Percentiles rank a stretch among this genome's conserved stretches.
phyloP scores from a whole-genome alignment of 2,797 vertebrate genomes.

The Melanotaenia nigrans region DNA sequence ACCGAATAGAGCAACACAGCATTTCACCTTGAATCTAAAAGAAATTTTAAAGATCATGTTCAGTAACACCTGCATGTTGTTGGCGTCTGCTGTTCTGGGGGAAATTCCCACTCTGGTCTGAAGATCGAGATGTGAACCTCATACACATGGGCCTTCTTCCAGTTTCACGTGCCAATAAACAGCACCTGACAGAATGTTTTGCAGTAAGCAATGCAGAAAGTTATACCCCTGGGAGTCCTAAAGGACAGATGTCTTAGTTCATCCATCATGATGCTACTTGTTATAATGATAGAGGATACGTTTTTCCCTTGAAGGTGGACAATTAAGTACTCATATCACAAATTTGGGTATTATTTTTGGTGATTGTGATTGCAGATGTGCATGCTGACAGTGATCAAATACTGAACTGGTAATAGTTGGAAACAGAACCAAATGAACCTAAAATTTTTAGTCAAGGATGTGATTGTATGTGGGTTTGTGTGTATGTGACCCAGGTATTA shows the following conservation, averaged over 20 bases:
- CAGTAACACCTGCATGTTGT: constrained; percentile 46
- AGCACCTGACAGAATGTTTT: constrained; percentile 45
- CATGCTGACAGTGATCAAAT: constrained; percentile 33
- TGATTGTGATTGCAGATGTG: constrained; percentile 26
- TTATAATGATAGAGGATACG: constrained; percentile 4
- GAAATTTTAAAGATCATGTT: constrained; percentile 33
- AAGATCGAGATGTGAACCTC: constrained; percentile 43
- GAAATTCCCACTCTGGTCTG: constrained; percentile 53
- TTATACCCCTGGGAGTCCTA: constrained; percentile 37
- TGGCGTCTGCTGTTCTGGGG: constrained; percentile 32
- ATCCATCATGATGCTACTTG: constrained; percentile 17
- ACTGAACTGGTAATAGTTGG: constrained; percentile 14
- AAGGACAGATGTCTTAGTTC: constrained; percentile 51
- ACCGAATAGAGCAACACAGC: constrained; percentile 8
- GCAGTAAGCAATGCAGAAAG: constrained; percentile 35
- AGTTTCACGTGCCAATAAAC: constrained; percentile 45
- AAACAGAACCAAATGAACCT: constrained; percentile 36
- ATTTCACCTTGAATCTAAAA: constrained; percentile 34
- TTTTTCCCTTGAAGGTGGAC: not conserved
- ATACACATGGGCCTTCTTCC: constrained; percentile 28
- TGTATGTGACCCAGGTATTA: not conserved
- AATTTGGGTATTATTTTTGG: constrained; percentile 10
- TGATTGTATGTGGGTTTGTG: too few species aligned
- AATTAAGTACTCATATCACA: constrained; percentile 6
- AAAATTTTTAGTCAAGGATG: constrained; percentile 18